Conservation (phyloP, 30 jellyfish, hydroid and myxozoan genomes). For the Cassiopea andromeda region DNA sequence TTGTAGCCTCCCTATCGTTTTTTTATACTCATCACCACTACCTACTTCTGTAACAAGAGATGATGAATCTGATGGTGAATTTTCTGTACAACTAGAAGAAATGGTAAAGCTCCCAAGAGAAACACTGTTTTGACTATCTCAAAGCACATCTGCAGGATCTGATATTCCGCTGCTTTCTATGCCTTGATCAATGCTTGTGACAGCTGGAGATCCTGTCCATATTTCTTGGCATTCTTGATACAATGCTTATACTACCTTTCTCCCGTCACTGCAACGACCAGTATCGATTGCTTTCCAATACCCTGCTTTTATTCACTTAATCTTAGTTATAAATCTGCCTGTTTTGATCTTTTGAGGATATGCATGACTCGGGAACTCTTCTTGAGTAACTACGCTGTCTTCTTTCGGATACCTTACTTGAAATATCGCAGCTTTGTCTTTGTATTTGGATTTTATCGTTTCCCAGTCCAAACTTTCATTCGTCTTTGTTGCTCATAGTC, state of each 20-base stretch:
- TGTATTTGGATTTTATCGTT: slow-evolving; percentile 32
- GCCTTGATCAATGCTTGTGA: slow-evolving; percentile 34
- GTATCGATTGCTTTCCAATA: slow-evolving; percentile 52
- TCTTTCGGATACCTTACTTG: slow-evolving; percentile 26
- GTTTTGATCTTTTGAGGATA: slow-evolving; percentile 15
- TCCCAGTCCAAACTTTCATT: slow-evolving; percentile 39
- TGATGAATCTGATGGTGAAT: background rate
- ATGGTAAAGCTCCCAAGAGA: background rate
- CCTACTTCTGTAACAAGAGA: background rate
- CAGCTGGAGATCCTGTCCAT: slow-evolving; percentile 61
- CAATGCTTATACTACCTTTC: slow-evolving; percentile 26
- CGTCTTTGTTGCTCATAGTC: slow-evolving; percentile 1
- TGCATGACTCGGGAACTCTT: slow-evolving; percentile 27
- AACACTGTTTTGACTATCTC: background rate
- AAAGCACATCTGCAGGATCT: background rate
- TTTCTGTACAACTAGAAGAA: background rate
- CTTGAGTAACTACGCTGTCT: background rate
- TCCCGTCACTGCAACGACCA: slow-evolving; percentile 43
- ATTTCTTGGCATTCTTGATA: slow-evolving; percentile 43
- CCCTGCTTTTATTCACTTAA: slow-evolving; percentile 6
- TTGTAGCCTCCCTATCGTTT: background rate
- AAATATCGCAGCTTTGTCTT: slow-evolving; percentile 17
- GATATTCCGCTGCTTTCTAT: slow-evolving; percentile 15
- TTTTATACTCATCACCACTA: background rate
- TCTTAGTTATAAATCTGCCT: slow-evolving; percentile 8